Evolutionary conservation across 2,797 vertebrate genomes (phyloP), one percentile per base, ranked within the genome.

Genomic region (Capromys pilorides): DNA sequence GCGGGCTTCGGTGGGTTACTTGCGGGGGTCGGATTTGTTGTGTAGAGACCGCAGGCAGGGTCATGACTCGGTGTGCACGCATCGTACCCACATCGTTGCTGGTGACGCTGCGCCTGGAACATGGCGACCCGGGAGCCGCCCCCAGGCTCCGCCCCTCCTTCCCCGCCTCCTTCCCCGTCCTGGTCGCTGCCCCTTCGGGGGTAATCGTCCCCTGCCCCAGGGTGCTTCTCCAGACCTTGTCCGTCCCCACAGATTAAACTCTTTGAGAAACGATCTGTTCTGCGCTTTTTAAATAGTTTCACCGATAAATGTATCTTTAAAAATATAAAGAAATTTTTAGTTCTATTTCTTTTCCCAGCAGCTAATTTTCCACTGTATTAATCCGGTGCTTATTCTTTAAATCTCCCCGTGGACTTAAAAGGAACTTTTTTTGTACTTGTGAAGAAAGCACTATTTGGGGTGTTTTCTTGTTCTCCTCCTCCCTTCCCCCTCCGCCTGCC

Each of bases 1-100:
- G 6, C 1, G 73, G 14, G 73, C 11, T 3, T 39, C 0, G 28
- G 11, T 10, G 49, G 31, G 13, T 0, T 28, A 0, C 0, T 11
- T 33, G 1, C 12, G 14, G 0, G 0, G 1, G 67, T 33, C 0
- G 16, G 12, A 24, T 14, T 36, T 73, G 26, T 1, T 10, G 1
- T 9, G 1, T 59, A 22, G 51, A 36, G 51, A 14, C 45, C 24
- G 1, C 6, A 0, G 51, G 6, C 21, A 39, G 16, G 57, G 9
- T 36, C 45, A 0, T 64, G 1, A 31, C 18, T 22, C 19, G 5
- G n/a, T 33, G 6, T 31, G 54, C n/a, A 19, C 6, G 7, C 61
- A 3, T 0, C 39, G 1, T 64, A 77, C 22, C 31, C 0, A 2
- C 19, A 10, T 2, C 36, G 57, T 26, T 39, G 31, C 39, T 61